Evolutionary conservation across 1,140 invertebrate species (phyloP).

Genomic region (Caenorhabditis briggsae): DNA sequence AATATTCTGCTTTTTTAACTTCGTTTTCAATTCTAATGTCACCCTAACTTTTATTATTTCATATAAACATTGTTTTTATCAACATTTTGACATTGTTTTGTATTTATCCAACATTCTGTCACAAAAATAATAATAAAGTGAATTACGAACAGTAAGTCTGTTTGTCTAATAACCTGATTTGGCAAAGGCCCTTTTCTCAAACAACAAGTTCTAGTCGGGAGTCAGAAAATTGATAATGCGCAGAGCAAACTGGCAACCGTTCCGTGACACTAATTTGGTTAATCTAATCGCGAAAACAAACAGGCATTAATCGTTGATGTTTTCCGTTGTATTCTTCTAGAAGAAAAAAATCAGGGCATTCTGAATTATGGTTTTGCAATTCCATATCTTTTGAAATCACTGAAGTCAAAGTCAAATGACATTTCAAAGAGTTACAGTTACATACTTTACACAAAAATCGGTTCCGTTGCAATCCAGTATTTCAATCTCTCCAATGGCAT

Average conservation of each 20-base stretch:
- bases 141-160: neutral
- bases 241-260: slow-evolving; percentile 35
- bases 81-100: too few relatives aligned
- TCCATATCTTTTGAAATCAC: too few relatives aligned
- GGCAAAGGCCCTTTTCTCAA: neutral
- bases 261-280: slow-evolving; percentile 22
- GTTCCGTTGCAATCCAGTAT: slow-evolving; percentile 49
- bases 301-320: slow-evolving; percentile 21
- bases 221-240: slow-evolving; percentile 3
- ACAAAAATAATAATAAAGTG: too few relatives aligned
- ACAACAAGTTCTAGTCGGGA: neutral
- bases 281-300: neutral
- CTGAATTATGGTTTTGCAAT: too few relatives aligned
- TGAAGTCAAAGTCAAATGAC: too few relatives aligned
- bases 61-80: too few relatives aligned
- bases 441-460: slow-evolving; percentile 38
- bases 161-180: slow-evolving; percentile 10
- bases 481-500: slow-evolving; percentile 38
- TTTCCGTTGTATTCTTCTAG: too few relatives aligned
- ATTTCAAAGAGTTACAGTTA: neutral
- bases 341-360: too few relatives aligned
- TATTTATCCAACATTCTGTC: too few relatives aligned
- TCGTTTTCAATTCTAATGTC: too few relatives aligned
- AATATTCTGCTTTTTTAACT: too few relatives aligned
- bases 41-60: too few relatives aligned